phyloP scores from a whole-genome alignment of 2,113 vertebrate genomes.

The Pipa parva region DNA sequence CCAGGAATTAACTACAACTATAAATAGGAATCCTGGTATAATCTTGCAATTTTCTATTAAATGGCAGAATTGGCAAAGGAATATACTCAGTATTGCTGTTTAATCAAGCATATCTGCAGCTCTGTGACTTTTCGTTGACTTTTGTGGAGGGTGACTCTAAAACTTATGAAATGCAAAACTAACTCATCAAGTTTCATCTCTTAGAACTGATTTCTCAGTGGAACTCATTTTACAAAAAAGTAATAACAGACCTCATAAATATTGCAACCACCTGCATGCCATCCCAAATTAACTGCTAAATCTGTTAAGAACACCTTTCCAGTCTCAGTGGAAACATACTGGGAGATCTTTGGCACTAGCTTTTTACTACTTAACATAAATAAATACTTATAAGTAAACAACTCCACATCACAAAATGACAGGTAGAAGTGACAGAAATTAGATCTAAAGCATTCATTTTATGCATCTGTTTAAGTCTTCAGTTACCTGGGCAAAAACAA shows the following conservation, averaged over 20 bases:
- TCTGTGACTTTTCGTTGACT: too few relatives aligned
- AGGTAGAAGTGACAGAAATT: neutral
- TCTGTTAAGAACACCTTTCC: slow-evolving; percentile 49
- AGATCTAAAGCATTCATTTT: too few relatives aligned
- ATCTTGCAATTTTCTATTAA: too few relatives aligned
- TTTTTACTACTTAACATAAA: slow-evolving; percentile 27
- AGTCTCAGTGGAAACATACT: slow-evolving; percentile 37
- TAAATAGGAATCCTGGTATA: too few relatives aligned
- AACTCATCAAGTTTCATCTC: slow-evolving; percentile 28
- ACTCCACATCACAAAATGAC: slow-evolving; percentile 5
- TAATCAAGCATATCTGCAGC: too few relatives aligned
- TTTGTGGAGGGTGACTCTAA: neutral
- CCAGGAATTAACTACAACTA: too few relatives aligned
- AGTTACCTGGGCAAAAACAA: too few relatives aligned
- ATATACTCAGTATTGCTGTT: too few relatives aligned
- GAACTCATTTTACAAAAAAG: slow-evolving; percentile 46
- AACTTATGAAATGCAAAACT: slow-evolving; percentile 11
- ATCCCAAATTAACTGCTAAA: slow-evolving; percentile 46
- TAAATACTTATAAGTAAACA: slow-evolving; percentile 17
- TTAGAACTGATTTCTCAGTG: slow-evolving; percentile 44
- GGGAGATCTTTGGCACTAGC: slow-evolving; percentile 31
- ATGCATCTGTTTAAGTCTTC: too few relatives aligned
- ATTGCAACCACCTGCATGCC: slow-evolving; percentile 42
- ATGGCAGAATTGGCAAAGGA: too few relatives aligned
- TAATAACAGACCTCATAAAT: slow-evolving; percentile 58